phyloP scores from a whole-genome alignment of 2,888 invertebrate species.

The Chymomyza caudatula region DNA sequence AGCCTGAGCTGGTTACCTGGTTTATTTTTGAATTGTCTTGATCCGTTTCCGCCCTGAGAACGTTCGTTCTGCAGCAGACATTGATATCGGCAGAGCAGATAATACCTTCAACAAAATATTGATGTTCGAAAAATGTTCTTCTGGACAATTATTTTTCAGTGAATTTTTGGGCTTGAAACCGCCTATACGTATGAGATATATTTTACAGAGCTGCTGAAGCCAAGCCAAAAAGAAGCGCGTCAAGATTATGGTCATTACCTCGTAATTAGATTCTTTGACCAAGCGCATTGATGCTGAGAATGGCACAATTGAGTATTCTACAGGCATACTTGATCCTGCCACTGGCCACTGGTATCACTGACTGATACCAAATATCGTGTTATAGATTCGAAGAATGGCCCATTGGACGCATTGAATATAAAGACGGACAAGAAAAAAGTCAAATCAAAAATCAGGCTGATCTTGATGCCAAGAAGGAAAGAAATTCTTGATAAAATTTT shows the following conservation, averaged over 20 bases:
- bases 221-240: conserved; percentile 82
- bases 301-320: conserved; percentile 82
- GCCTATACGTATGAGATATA: too few species aligned
- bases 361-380: conserved; percentile 86
- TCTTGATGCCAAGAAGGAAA: conserved; percentile 82
- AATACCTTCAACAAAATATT: too few species aligned
- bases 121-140: too few species aligned
- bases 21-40: too few species aligned
- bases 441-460: conserved; percentile 82
- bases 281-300: conserved; percentile 84
- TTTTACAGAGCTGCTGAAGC: conserved; percentile 79
- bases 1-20: too few species aligned
- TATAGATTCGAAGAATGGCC: conserved; percentile 84
- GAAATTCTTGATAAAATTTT: too few species aligned
- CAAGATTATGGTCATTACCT: conserved; percentile 86
- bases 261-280: conserved; percentile 84
- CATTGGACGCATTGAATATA: conserved; percentile 82
- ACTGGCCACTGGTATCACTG: too few species aligned
- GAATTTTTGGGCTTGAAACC: too few species aligned
- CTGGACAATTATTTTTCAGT: too few species aligned
- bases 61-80: too few species aligned
- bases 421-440: conserved; percentile 82
- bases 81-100: too few species aligned
- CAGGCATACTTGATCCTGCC: conserved; percentile 84
- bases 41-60: too few species aligned